phyloP scores from a whole-genome alignment of 2,888 invertebrate species.

The Troglohyphantes excavatus region DNA sequence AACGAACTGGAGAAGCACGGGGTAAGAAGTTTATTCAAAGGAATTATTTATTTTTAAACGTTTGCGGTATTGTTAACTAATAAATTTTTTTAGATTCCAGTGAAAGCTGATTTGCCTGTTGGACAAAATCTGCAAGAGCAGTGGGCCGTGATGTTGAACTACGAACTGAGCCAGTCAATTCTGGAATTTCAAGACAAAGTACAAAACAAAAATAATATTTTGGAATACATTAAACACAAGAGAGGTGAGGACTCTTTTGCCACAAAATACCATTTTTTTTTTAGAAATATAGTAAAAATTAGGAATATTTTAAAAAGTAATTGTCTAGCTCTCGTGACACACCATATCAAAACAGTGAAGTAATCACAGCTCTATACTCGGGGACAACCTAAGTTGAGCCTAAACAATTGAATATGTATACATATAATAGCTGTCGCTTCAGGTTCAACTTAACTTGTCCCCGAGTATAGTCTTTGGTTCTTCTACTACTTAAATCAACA shows the following conservation, averaged over 20 bases:
- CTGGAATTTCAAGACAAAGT: background rate
- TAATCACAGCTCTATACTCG: no score
- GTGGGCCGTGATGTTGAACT: constrained; percentile 14
- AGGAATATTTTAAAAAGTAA: no score
- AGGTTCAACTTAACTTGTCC: no score
- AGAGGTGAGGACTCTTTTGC: constrained; percentile 12
- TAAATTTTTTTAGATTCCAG: constrained; percentile 24
- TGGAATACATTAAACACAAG: constrained; percentile 10
- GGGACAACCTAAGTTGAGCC: no score
- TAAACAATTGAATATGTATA: no score
- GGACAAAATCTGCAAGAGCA: constrained; percentile 48
- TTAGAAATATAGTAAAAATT: no score
- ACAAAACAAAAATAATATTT: background rate
- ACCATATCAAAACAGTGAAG: no score
- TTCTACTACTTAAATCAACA: no score
- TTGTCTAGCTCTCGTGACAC: no score
- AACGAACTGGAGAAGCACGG: constrained; percentile 84
- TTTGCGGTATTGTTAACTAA: no score
- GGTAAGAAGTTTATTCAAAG: constrained; percentile 8
- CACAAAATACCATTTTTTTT: background rate
- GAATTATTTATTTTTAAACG: background rate
- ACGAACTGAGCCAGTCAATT: constrained; percentile 5
- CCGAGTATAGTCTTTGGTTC: no score
- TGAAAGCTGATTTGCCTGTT: constrained; percentile 36
- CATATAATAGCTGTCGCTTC: no score